Percentiles rank a stretch among this genome's conserved stretches.
Evolutionary conservation across 2,113 vertebrate species (phyloP).

Genomic region (Ariopsis seemanni): DNA sequence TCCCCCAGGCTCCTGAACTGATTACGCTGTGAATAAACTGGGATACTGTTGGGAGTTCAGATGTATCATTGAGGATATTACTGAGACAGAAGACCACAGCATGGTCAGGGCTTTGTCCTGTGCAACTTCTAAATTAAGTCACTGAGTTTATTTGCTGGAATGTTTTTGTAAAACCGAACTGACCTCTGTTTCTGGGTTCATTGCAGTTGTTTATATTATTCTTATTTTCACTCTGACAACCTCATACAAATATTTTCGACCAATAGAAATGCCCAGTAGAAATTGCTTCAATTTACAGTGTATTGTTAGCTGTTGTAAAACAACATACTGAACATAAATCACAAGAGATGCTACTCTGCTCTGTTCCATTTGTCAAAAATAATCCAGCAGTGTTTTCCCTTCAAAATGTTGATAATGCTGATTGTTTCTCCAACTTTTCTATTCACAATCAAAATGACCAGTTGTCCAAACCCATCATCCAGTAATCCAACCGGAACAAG

Average conservation of each 20-base stretch:
- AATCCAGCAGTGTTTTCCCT: neutral
- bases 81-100: constrained; percentile 72
- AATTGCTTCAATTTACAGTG: neutral
- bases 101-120: constrained; percentile 71
- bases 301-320: constrained; percentile 4
- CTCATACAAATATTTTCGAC: constrained; percentile 40
- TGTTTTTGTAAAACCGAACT: constrained; percentile 72
- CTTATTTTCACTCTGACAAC: constrained; percentile 53
- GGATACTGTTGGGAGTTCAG: constrained; percentile 68
- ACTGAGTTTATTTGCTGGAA: constrained; percentile 72
- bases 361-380: neutral
- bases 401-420: neutral
- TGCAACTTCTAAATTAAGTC: constrained; percentile 72
- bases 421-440: neutral
- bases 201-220: constrained; percentile 69
- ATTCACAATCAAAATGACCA: constrained; percentile 27
- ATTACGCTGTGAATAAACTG: constrained; percentile 65
- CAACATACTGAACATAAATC: neutral
- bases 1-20: constrained; percentile 59
- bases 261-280: constrained; percentile 16
- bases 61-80: constrained; percentile 69
- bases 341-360: neutral
- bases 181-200: constrained; percentile 72
- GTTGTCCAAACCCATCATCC: constrained; percentile 15
- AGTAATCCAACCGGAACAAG: constrained; percentile 20